Evolutionary conservation across 2,888 invertebrate genomes (phyloP), one percentile per base, ranked within the genome.

Genomic region (Eucera pruinosa): DNA sequence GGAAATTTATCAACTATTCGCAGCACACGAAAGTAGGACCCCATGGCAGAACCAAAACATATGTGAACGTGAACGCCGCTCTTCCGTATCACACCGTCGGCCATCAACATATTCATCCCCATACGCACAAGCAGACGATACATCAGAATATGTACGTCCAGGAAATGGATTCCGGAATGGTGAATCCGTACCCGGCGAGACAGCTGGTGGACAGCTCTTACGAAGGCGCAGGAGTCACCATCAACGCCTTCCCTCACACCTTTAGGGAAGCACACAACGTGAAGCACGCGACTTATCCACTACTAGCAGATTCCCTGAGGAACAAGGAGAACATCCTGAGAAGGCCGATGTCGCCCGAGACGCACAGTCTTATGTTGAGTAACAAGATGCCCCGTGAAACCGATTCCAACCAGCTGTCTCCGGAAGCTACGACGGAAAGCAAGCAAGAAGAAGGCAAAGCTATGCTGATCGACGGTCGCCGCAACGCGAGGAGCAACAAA

Each of bases 401-500:
- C 3, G 33, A 54, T 13, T 11, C 43, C 6, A 65, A 18, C 13
- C 50, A 60, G 25, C 6, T 54, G 20, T 25, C 9, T 2, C n/a
- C 41, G n/a, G 62, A 77, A 11, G 58, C 13, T 2, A 33, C 25
- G 1, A 18, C 4, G n/a, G 27, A 68, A 0, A 30, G 2, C 4
- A 41, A 54, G 2, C 18, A 55, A 11, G 15, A 48, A 25, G 41
- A 58, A 23, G 33, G n/a, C 1, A 39, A 52, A 6, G 43, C n/a
- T 36, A 18, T 15, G 2, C 15, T 69, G 18, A 30, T 58, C 0
- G 58, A 71, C 2, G 39, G 64, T 18, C 50, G 65, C 25, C 33
- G 61, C 7, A 60, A 41, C 18, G 20, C 11, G 9, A 72, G 62
- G 7, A 78, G 54, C 30, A 52, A 18, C 13, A 54, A 58, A 23